Base-by-base conservation (phyloP, 2,888 invertebrate genomes). In the Cosmia pyralina region DNA sequence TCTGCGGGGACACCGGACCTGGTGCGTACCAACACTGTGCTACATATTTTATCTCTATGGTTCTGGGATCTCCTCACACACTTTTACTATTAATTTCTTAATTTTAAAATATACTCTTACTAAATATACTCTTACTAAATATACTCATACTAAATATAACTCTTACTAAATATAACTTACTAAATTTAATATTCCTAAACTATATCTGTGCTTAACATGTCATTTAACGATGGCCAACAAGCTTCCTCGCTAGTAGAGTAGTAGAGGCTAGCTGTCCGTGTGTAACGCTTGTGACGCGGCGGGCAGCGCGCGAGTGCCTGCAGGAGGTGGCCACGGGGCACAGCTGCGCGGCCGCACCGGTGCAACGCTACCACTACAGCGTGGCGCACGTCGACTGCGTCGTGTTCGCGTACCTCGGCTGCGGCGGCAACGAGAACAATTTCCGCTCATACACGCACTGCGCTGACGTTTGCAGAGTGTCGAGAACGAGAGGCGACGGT, bases 391-490 rank as follows among this genome's bases (percentile, higher is more conserved):
- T 96, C 85, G 97, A 97, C 89, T 99, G 99, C 94, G 94, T 97
- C 84, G 96, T 97, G 71, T 99, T 99, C 96, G 97, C 97, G 89
- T 99, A 98, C 96, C 97, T 97, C 83, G 99, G 99, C 94, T 99
- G 99, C 94, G 98, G 97, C 81, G 99, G 98, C 88, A 98, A 98
- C 94, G 97, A 97, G 90, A 99, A 99, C 96, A 98, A 98, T 96
- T 98, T 98, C 97, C 97, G 95, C 92, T 97, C 97, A 72, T 97
- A 97, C 94, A 97, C 97, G 88, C 96, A 97, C 89, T 98, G 98
- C 94, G 94, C 97, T 69, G 68, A 65, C 67, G 82, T 83, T 87
- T 95, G 96, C 92, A 84, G 83, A 79, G 69, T 83, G 60, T 55
- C 68, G 50, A 66, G 28, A 11, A 44, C 67, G 72, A 52, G 41